phyloP scores from a whole-genome alignment of 2,888 invertebrate species.

The Allolobophora icterica region DNA sequence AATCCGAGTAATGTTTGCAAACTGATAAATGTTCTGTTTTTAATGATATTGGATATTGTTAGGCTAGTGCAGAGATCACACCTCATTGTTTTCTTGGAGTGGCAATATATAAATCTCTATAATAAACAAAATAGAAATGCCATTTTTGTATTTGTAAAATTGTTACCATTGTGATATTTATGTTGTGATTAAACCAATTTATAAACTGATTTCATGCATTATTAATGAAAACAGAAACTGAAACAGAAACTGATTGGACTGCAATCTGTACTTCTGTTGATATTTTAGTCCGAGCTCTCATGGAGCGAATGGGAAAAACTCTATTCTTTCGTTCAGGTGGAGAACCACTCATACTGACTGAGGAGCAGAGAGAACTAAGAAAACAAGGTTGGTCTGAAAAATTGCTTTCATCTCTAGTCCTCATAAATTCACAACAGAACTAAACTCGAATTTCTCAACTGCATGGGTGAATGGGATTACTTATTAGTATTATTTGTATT shows the following conservation, averaged over 20 bases:
- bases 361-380: slow-evolving; percentile 66
- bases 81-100: no score
- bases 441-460: background rate
- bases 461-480: background rate
- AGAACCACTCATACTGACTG: slow-evolving; percentile 65
- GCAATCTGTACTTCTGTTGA: background rate
- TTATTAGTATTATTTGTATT: background rate
- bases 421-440: no score
- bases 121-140: no score
- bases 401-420: background rate
- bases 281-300: slow-evolving; percentile 59
- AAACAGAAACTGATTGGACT: no score
- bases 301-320: slow-evolving; percentile 67
- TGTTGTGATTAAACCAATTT: no score
- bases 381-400: slow-evolving; percentile 56
- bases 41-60: no score
- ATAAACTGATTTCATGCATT: background rate
- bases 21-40: no score
- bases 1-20: no score
- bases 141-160: no score
- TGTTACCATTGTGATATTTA: no score
- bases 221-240: background rate
- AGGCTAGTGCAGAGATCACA: no score
- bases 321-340: slow-evolving; percentile 66
- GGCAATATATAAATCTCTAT: no score